Evolutionary conservation across 2,113 vertebrate genomes (phyloP), one percentile per base, ranked within the genome.

Genomic region (Psephotus haematonotus): DNA sequence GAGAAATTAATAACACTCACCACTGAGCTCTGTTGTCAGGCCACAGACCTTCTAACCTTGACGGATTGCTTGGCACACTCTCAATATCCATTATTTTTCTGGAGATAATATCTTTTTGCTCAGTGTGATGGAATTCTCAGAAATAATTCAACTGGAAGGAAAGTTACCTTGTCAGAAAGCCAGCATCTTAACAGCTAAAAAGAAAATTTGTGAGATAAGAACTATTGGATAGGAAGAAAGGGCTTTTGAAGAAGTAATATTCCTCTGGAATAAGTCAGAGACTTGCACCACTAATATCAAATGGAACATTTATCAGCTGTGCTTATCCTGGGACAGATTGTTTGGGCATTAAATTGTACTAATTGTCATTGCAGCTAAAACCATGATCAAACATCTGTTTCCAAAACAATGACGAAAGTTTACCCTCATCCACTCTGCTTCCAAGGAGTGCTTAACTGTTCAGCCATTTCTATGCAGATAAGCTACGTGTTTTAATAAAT

Each of bases 131-230:
- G 63, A 87, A 85, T 80, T 91, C 53, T 85, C 52, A 74, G 69
- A 90, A 94, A 92, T 93, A 93, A 96, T 82, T 95, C 86, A 96
- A 31, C 55, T 71, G 55, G 64, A 93, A 93, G 71, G 75, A 79
- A 90, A 88, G 88, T 76, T 94, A 84, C 52, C 60, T 41, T 86
- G 90, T 84, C 86, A 92, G 67, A 91, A 94, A 90, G 39, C 37
- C 29, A 78, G 35, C 69, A 91, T 88, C 47, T 64, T 55, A 92
- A 59, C 14, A 63, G 46, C 2, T 81, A 37, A 78, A 67, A 96
- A 74, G 33, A n/a, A 93, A 95, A 88, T 83, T 59, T 74, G 64
- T 41, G 35, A 90, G 76, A 75, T 78, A 90, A 88, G 79, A 88
- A 80, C 28, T 74, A 49, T 2, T 82, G 59, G 43, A 37, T 67